A percentile compares a stretch with the other conserved stretches of the same genome.
phyloP scores from a whole-genome alignment of 1,140 invertebrate genomes.

The Anadara kagoshimensis region DNA sequence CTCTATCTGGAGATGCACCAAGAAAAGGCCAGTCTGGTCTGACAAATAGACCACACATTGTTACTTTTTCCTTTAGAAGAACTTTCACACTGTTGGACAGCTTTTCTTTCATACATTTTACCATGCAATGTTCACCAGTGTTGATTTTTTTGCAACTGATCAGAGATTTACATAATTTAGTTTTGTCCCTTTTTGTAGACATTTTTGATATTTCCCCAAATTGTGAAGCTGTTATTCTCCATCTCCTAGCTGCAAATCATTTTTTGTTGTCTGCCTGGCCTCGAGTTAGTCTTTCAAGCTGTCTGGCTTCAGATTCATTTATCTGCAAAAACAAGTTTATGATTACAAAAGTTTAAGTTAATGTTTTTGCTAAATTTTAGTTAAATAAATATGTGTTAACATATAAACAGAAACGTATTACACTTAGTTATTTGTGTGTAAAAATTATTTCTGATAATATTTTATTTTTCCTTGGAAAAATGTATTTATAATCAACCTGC shows the following conservation, averaged over 20 bases:
- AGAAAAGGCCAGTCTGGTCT: too few species aligned
- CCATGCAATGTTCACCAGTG: neutral
- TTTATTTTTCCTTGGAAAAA: too few species aligned
- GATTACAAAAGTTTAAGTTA: too few species aligned
- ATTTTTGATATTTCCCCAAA: conserved; percentile 13
- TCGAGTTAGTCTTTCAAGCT: conserved; percentile 1
- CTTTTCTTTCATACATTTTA: conserved; percentile 13
- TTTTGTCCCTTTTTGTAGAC: conserved; percentile 3
- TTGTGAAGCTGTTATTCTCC: conserved; percentile 21
- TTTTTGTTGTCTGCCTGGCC: neutral
- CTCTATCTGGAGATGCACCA: too few species aligned
- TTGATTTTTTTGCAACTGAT: neutral
- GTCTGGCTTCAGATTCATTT: neutral
- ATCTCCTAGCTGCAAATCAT: conserved; percentile 12
- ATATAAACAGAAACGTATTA: too few species aligned
- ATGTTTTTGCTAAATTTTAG: too few species aligned
- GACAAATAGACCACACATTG: too few species aligned
- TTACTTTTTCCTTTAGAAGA: neutral
- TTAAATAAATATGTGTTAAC: too few species aligned
- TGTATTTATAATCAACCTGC: too few species aligned
- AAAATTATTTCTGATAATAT: too few species aligned
- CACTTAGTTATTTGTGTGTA: too few species aligned
- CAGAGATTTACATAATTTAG: conserved; percentile 6
- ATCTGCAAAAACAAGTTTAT: too few species aligned
- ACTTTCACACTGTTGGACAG: conserved; percentile 4